Conservation (phyloP, 2,888 invertebrate species). For the Steinernema scapterisci region DNA sequence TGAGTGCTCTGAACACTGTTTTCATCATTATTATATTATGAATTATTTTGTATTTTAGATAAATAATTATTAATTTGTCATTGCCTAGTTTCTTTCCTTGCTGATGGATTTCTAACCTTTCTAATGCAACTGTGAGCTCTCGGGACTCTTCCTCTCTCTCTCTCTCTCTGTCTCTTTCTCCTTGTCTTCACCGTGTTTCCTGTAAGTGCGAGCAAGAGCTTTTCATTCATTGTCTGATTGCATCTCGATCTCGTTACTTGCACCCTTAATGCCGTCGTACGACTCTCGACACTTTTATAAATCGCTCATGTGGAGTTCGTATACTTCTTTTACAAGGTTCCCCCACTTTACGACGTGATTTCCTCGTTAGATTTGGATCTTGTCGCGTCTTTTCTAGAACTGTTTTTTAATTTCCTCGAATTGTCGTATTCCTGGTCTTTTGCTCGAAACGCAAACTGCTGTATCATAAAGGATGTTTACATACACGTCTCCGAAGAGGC, state of each 20-base stretch:
- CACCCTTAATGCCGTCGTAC: background rate
- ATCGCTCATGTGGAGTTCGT: background rate
- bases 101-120: background rate
- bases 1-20: background rate
- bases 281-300: background rate
- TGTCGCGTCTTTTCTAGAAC: background rate
- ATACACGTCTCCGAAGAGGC: background rate
- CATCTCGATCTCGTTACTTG: constrained; percentile 29
- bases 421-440: background rate
- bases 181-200: background rate
- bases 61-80: constrained; percentile 26
- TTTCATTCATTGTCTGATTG: background rate
- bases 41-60: constrained; percentile 13
- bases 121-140: background rate
- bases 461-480: constrained; percentile 20
- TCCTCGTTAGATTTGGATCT: background rate
- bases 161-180: background rate
- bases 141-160: background rate
- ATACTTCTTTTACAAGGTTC: background rate
- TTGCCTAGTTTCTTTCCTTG: background rate
- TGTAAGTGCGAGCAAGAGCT: constrained; percentile 27
- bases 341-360: too few relatives aligned
- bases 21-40: too few relatives aligned
- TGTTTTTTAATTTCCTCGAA: background rate
- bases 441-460: constrained; percentile 31